These are phyloP conservation scores for Ciconia boyciana DNA, from an alignment of 2,113 vertebrate genomes.

Conservation along the genomic window DNA sequence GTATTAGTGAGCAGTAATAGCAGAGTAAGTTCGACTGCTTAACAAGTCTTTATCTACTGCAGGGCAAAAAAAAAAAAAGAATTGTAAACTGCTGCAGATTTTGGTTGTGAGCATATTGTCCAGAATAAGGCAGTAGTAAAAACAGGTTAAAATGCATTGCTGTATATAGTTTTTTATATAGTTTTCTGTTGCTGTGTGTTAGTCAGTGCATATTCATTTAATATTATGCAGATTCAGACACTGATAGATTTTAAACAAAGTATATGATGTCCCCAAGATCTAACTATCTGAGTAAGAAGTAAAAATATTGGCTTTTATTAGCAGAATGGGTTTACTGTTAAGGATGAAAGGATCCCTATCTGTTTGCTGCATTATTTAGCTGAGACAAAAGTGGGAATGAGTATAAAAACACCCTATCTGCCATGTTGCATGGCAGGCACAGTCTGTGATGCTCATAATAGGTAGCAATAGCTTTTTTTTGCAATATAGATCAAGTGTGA, in stretches of 20 bases:
- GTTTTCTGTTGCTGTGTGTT: not conserved
- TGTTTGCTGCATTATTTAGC: not conserved
- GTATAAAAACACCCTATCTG: not conserved
- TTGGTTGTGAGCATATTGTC: not conserved
- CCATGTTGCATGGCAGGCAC: not conserved
- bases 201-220: not conserved
- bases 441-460: not conserved
- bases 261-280: not conserved
- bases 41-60: not conserved
- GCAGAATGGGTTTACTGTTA: not conserved
- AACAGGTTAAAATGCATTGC: not conserved
- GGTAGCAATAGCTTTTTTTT: not conserved
- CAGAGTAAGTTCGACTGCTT: not conserved
- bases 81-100: not conserved
- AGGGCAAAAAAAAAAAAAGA: not conserved
- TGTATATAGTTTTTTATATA: not conserved
- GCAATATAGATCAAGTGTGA: not conserved
- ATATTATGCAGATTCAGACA: not conserved
- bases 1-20: not conserved
- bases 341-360: not conserved
- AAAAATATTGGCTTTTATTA: not conserved
- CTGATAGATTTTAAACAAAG: not conserved
- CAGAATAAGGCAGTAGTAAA: not conserved
- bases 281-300: not conserved
- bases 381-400: not conserved